These are phyloP conservation scores for Orchesella flavescens DNA, from an alignment of 2,888 invertebrate species.

Conservation along the genomic window DNA sequence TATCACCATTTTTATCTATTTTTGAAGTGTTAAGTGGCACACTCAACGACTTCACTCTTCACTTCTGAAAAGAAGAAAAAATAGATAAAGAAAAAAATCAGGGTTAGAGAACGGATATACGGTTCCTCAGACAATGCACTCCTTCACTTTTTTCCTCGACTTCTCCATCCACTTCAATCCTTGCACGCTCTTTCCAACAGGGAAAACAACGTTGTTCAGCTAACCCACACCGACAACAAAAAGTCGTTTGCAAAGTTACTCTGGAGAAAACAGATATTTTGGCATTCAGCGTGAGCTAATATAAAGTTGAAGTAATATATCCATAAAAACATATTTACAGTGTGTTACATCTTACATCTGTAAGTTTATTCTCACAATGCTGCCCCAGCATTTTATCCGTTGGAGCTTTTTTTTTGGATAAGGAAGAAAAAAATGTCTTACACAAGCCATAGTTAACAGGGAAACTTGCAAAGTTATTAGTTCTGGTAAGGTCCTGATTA, in stretches of 20 bases:
- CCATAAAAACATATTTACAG: too few relatives aligned
- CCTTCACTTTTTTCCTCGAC: background rate
- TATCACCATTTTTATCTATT: conserved; percentile 42
- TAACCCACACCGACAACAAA: background rate
- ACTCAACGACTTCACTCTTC: conserved; percentile 23
- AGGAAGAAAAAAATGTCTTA: too few relatives aligned
- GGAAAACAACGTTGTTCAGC: background rate
- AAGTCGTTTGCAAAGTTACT: background rate
- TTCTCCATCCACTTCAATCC: conserved; percentile 3
- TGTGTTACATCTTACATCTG: too few relatives aligned
- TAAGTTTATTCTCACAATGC: too few relatives aligned
- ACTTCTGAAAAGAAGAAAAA: background rate
- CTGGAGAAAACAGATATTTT: background rate
- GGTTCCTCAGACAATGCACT: background rate
- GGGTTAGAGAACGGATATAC: background rate
- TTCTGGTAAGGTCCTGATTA: too few relatives aligned
- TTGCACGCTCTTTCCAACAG: conserved; percentile 6
- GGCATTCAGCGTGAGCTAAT: too few relatives aligned
- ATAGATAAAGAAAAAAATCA: background rate
- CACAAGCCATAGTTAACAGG: too few relatives aligned
- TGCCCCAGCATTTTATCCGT: too few relatives aligned
- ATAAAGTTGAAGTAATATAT: too few relatives aligned
- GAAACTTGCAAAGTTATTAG: too few relatives aligned
- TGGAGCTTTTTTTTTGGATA: too few relatives aligned
- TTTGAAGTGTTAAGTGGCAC: conserved; percentile 47